Conservation (phyloP, 2,797 vertebrate species). For the Sebastes kiyomatsui region DNA sequence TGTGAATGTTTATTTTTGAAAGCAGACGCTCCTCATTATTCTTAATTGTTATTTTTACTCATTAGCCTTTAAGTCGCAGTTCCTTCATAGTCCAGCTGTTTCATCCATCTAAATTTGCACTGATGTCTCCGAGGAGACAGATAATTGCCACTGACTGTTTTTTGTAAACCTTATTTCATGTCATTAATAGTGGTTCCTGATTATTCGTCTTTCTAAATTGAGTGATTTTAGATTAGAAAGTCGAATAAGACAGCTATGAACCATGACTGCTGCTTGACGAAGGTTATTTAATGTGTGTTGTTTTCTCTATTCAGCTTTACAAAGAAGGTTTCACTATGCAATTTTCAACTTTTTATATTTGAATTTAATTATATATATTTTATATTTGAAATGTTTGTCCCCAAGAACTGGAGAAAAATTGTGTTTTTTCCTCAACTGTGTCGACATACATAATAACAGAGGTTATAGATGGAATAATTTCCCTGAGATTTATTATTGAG, state of each 20-base stretch:
- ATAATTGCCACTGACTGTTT: not conserved
- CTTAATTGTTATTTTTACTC: constrained; percentile 15
- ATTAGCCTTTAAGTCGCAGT: constrained; percentile 31
- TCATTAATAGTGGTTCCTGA: constrained; percentile 22
- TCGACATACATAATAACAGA: not conserved
- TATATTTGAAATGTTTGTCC: not conserved
- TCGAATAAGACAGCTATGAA: not conserved
- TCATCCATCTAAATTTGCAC: constrained; percentile 37
- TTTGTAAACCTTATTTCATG: not conserved
- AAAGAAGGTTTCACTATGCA: not conserved
- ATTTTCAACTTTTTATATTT: constrained; percentile 1
- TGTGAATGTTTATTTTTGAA: constrained; percentile 38
- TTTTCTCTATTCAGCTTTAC: not conserved
- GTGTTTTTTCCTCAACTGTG: not conserved
- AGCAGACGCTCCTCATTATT: not conserved
- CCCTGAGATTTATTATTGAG: constrained; percentile 10
- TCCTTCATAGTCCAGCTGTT: constrained; percentile 27
- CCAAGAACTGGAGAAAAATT: not conserved
- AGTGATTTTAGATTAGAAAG: not conserved
- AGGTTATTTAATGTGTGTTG: not conserved
- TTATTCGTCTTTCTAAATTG: not conserved
- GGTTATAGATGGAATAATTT: not conserved
- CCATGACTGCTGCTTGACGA: not conserved
- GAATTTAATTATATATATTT: constrained; percentile 1
- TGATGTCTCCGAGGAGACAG: constrained; percentile 1